Percentiles rank a stretch among this genome's conserved stretches.
phyloP scores from a whole-genome alignment of 2,797 vertebrate species.

The Hylomyscus alleni region DNA sequence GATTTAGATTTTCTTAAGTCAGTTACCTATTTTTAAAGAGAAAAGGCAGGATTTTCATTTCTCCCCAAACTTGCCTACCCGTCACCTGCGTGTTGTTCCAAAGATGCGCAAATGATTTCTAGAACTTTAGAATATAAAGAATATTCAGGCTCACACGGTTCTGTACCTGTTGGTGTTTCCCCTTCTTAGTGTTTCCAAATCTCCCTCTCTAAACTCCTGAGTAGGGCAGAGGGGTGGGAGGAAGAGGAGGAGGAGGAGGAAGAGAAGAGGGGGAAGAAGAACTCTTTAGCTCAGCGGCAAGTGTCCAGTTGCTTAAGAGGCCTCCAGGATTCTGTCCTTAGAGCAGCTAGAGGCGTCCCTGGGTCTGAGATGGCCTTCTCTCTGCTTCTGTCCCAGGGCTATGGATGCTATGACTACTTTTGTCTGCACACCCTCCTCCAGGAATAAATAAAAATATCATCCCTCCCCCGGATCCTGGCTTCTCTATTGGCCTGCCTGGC shows the following conservation, averaged over 20 bases:
- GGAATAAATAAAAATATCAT: slow-evolving; percentile 80
- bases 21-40: slow-evolving; percentile 68
- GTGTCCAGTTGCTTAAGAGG: neutral
- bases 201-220: slow-evolving; percentile 34
- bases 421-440: slow-evolving; percentile 73
- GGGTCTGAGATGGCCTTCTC: neutral
- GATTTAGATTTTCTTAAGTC: slow-evolving; percentile 66
- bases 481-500: slow-evolving; percentile 76
- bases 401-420: slow-evolving; percentile 66
- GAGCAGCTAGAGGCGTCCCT: rapidly evolving
- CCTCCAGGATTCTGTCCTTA: neutral
- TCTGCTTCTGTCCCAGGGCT: neutral
- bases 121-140: neutral
- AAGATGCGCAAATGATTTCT: slow-evolving; percentile 22
- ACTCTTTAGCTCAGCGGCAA: neutral
- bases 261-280: neutral
- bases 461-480: slow-evolving; percentile 68
- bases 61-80: slow-evolving; percentile 24
- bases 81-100: slow-evolving; percentile 30
- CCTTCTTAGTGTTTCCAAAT: neutral
- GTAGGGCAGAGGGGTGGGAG: neutral
- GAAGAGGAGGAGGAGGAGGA: neutral
- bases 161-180: neutral
- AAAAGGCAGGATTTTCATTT: slow-evolving; percentile 34
- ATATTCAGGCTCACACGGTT: neutral